Evolutionary conservation across 2,888 invertebrate genomes (phyloP).

Genomic region (Artemia sinica): DNA sequence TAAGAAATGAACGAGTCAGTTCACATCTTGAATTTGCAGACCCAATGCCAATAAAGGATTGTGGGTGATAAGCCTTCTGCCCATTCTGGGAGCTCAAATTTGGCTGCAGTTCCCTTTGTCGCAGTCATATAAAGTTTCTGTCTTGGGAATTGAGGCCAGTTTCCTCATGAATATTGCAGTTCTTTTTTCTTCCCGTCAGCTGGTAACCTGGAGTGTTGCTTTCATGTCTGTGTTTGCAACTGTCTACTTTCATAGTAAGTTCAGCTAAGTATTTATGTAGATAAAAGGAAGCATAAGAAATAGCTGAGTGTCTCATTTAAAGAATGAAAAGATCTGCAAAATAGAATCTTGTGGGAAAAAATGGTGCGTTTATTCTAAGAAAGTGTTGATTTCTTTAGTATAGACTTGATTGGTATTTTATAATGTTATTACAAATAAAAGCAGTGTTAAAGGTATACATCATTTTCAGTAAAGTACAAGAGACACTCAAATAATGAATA

Average conservation of each 20-base stretch:
- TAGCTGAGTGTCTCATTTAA: no score
- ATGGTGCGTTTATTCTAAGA: no score
- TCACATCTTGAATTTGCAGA: not conserved
- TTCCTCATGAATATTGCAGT: conserved; percentile 7
- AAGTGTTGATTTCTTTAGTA: no score
- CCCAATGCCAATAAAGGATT: conserved; percentile 10
- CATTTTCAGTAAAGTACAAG: no score
- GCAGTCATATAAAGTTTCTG: not conserved
- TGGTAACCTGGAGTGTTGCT: not conserved
- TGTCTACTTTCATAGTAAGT: conserved; percentile 4
- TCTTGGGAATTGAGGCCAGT: conserved; percentile 3
- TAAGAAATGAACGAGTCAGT: no score
- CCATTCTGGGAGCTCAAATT: not conserved
- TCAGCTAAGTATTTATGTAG: not conserved
- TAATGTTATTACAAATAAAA: no score
- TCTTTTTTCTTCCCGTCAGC: not conserved
- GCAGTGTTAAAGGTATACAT: no score
- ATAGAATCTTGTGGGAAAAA: no score
- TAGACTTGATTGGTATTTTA: no score
- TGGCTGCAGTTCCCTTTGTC: conserved; percentile 7
- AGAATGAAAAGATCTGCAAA: no score
- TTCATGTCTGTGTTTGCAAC: not conserved
- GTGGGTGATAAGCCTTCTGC: conserved; percentile 9
- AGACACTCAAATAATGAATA: no score
- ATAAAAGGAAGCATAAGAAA: no score